Evolutionary conservation across 37 sponge, comb jelly and placozoan genomes (phyloP).

Genomic region (Cliona cf. orientalis): DNA sequence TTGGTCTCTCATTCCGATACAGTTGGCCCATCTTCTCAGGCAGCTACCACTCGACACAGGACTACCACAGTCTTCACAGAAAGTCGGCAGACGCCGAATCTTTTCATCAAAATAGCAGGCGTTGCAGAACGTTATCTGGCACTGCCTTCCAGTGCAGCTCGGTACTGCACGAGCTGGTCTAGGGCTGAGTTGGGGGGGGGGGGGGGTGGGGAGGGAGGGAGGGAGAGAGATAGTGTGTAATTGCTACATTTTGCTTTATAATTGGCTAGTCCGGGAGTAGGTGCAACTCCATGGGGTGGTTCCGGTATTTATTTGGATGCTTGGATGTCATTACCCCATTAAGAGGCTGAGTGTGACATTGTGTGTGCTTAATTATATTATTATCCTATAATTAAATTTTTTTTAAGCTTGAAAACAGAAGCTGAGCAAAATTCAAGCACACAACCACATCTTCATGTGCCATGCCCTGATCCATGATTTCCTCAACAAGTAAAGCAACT

Average conservation of each 20-base stretch:
- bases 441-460: too few species aligned
- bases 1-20: slow-evolving; percentile 3
- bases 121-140: slow-evolving; percentile 6
- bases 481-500: too few species aligned
- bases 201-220: background rate
- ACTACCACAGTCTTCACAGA: slow-evolving; percentile 8
- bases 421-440: too few species aligned
- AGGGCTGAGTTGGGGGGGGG: background rate
- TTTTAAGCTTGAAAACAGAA: too few species aligned
- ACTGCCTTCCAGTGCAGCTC: slow-evolving; percentile 27
- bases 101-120: slow-evolving; percentile 16
- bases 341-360: too few species aligned
- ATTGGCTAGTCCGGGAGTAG: background rate
- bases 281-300: too few species aligned
- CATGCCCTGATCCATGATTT: too few species aligned
- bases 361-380: too few species aligned
- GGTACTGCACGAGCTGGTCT: slow-evolving; percentile 22
- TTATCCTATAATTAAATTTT: too few species aligned
- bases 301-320: too few species aligned
- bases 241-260: background rate
- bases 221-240: background rate
- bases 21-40: slow-evolving; percentile 2
- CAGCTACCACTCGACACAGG: slow-evolving; percentile 4
- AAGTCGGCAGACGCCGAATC: background rate
- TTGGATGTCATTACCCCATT: too few species aligned